These are phyloP conservation scores for Morone saxatilis DNA, from an alignment of 2,113 vertebrate genomes.

Conservation along the genomic window DNA sequence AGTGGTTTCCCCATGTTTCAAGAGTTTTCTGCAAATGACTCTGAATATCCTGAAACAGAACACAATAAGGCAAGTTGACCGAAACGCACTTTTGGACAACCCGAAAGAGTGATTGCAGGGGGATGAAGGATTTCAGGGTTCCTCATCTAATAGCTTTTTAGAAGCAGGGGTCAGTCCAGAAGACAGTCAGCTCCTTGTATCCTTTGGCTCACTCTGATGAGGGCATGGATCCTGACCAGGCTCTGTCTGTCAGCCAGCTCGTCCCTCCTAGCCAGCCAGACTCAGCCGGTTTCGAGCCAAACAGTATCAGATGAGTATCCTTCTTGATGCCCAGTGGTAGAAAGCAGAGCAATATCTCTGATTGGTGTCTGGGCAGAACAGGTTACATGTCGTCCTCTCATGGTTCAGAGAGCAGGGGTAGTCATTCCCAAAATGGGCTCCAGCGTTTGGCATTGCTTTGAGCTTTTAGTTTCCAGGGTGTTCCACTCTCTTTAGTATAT, in stretches of 20 bases:
- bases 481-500: too few relatives aligned
- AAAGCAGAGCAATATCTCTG: slow-evolving; percentile 35
- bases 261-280: slow-evolving; percentile 45
- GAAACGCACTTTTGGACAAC: background rate
- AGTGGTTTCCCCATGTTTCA: background rate
- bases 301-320: slow-evolving; percentile 61
- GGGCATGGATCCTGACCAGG: slow-evolving; percentile 56
- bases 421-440: background rate
- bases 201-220: slow-evolving; percentile 42
- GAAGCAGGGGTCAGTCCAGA: slow-evolving; percentile 20
- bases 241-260: slow-evolving; percentile 60
- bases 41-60: slow-evolving; percentile 19
- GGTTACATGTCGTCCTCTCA: slow-evolving; percentile 20
- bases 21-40: background rate
- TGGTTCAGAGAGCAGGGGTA: slow-evolving; percentile 41
- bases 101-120: background rate
- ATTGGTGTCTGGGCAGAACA: slow-evolving; percentile 21
- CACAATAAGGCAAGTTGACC: background rate
- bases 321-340: slow-evolving; percentile 38
- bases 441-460: background rate
- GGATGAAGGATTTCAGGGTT: slow-evolving; percentile 15
- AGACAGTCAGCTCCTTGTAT: slow-evolving; percentile 52
- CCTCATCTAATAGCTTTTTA: slow-evolving; percentile 28
- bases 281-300: slow-evolving; percentile 55
- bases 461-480: too few relatives aligned